A percentile compares a stretch with the other conserved stretches of the same genome.
phyloP scores from a whole-genome alignment of 1,140 invertebrate genomes.

The silkworm (Bombyx mori) region ASM3026992v2 NC_085114.1:528501-529000 shows the following conservation, averaged over 20 bases:
- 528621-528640: conserved; percentile 76
- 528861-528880: background rate
- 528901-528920: too few species aligned
- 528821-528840: too few species aligned
- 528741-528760: background rate
- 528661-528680: background rate
- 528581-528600: conserved; percentile 66
- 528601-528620: conserved; percentile 69
- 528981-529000: too few species aligned
- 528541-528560: conserved; percentile 46
- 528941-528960: background rate
- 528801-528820: too few species aligned
- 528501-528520: conserved; percentile 33
- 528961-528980: too few species aligned
- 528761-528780: background rate
- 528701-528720: background rate
- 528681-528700: background rate
- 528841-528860: background rate
- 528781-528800: background rate
- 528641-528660: conserved; percentile 74
- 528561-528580: conserved; percentile 54
- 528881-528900: too few species aligned
- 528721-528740: background rate
- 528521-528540: conserved; percentile 69
- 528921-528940: background rate